Evolutionary conservation across 2,888 invertebrate genomes (phyloP).

Genomic region (Hecatera dysodea): DNA sequence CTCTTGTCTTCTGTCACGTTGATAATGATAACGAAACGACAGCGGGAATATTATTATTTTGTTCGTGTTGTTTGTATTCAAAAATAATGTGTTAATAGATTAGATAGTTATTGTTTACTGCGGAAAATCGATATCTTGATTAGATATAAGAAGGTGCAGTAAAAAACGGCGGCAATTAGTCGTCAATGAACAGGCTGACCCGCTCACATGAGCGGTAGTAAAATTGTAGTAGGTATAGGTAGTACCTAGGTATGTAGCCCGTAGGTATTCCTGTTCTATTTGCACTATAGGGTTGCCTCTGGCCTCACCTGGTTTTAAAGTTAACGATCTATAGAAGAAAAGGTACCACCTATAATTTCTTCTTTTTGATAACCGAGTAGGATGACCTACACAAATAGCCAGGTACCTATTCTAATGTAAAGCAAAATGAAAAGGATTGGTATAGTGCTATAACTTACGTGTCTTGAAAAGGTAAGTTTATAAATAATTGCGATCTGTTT

Average conservation of each 20-base stretch:
- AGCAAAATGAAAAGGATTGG: neutral
- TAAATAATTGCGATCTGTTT: neutral
- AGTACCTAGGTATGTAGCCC: slow-evolving; percentile 20
- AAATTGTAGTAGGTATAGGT: slow-evolving; percentile 39
- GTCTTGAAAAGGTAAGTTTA: neutral
- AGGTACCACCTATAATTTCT: neutral
- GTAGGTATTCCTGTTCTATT: slow-evolving; percentile 42
- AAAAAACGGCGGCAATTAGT: slow-evolving; percentile 75
- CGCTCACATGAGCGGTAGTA: slow-evolving; percentile 46
- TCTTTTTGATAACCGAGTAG: neutral
- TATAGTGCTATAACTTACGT: neutral
- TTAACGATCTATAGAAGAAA: neutral
- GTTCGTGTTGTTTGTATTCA: slow-evolving; percentile 49
- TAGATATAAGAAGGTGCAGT: slow-evolving; percentile 7
- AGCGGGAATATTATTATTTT: slow-evolving; percentile 69
- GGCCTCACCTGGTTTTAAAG: neutral
- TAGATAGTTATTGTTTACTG: slow-evolving; percentile 28
- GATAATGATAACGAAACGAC: slow-evolving; percentile 73
- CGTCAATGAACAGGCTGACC: slow-evolving; percentile 73
- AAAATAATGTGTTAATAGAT: slow-evolving; percentile 29
- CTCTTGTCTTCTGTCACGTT: slow-evolving; percentile 57
- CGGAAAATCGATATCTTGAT: neutral
- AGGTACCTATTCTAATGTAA: neutral
- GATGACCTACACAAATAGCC: neutral
- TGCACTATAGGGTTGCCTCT: slow-evolving; percentile 30